A percentile compares a stretch with the other conserved stretches of the same genome.
These are phyloP conservation scores for Agonopterix heracliana DNA, from an alignment of 2,888 invertebrate species.

Conservation along the genomic window DNA sequence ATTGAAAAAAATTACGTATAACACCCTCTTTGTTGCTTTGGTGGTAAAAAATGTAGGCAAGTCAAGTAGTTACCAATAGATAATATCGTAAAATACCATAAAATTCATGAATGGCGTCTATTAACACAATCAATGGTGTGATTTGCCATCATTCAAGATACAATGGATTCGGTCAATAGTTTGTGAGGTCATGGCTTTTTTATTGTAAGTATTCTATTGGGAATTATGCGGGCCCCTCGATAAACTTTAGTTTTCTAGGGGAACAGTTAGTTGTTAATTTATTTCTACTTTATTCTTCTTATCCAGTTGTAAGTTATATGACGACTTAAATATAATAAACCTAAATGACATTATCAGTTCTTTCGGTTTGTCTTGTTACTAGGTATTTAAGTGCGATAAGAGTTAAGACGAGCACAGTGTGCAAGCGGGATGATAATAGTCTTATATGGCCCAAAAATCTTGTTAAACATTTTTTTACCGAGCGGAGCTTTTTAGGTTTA, in stretches of 20 bases:
- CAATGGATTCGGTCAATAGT: constrained; percentile 47
- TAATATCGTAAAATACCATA: neutral
- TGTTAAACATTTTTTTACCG: too few relatives aligned
- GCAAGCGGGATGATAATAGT: too few relatives aligned
- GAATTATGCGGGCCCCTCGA: constrained; percentile 51
- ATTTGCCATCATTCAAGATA: constrained; percentile 47
- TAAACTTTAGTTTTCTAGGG: constrained; percentile 14
- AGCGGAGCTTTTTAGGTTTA: too few relatives aligned
- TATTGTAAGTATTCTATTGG: constrained; percentile 55
- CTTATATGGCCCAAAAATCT: too few relatives aligned
- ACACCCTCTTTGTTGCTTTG: neutral
- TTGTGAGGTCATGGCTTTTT: constrained; percentile 53
- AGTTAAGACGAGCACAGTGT: too few relatives aligned
- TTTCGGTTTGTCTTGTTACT: too few relatives aligned
- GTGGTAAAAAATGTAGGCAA: neutral
- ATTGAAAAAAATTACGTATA: too few relatives aligned
- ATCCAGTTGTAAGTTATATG: too few relatives aligned
- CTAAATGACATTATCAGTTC: too few relatives aligned
- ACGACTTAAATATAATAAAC: too few relatives aligned
- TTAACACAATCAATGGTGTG: constrained; percentile 35
- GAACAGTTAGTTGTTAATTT: neutral
- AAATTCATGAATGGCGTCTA: constrained; percentile 18
- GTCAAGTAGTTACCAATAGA: neutral
- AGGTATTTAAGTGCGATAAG: too few relatives aligned
- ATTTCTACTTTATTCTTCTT: neutral